Evolutionary conservation across 1,140 invertebrate genomes (phyloP).

Genomic region (Ceratitis capitata): DNA sequence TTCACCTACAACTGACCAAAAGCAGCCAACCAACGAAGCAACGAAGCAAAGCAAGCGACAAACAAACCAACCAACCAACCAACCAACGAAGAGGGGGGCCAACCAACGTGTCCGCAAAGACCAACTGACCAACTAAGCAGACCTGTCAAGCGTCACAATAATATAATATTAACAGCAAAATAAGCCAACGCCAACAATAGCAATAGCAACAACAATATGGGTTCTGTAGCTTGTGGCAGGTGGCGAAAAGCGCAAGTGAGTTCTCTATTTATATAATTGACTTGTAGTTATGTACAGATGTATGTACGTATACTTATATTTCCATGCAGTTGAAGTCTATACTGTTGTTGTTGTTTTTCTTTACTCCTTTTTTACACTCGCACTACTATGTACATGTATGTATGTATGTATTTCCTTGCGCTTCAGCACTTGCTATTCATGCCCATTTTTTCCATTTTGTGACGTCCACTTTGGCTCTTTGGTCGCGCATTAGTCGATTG

Average conservation of each 20-base stretch:
- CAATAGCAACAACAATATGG: not conserved
- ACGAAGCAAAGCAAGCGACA: not conserved
- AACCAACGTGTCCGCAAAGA: no score
- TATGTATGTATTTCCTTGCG: not conserved
- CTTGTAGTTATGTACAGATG: not conserved
- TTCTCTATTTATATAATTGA: not conserved
- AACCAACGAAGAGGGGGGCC: no score
- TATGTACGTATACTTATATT: not conserved
- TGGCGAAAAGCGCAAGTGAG: not conserved
- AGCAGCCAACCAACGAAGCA: not conserved
- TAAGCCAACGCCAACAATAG: not conserved
- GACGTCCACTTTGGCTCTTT: not conserved
- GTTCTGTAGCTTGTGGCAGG: not conserved
- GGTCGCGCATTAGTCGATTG: not conserved
- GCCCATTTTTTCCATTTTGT: not conserved
- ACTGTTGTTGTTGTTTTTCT: not conserved
- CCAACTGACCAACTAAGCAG: conserved; percentile 2
- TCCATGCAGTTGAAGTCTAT: not conserved
- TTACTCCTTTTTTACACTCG: not conserved
- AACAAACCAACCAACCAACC: not conserved
- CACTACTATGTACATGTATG: not conserved
- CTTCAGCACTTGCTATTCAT: not conserved
- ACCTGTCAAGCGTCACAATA: not conserved
- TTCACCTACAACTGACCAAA: conserved; percentile 19
- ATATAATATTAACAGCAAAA: not conserved